Base-by-base conservation (phyloP, 2,797 vertebrate genomes). In the Emys orbicularis region DNA sequence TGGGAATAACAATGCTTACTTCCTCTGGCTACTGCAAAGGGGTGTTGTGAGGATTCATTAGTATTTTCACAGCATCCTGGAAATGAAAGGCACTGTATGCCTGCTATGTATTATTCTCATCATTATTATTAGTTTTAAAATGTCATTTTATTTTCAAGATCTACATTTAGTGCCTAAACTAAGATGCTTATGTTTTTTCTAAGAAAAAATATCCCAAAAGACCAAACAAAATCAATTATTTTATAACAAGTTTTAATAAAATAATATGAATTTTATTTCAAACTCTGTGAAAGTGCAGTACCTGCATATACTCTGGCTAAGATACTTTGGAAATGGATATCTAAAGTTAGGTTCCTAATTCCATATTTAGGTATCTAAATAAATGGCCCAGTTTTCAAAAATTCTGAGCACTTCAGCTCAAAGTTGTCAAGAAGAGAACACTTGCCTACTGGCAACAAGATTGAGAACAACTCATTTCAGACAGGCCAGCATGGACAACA, bases 11-110 rank as follows among this genome's bases (percentile, higher is more conserved):
- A 2, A 1, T 37, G 6, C 90, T 61, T 61, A 61, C n/a, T 72
- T 41, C n/a, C n/a, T 72, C 65, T 92, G 41, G 10, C 91, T 53
- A 86, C 95, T 90, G 91, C 68, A 76, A 52, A 0, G 10, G 80
- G 83, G 76, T 47, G 7, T 88, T 93, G 29, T 49, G 56, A 91
- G 34, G 27, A 77, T 91, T 93, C 88, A 90, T 91, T 59, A 90
- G 74, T 84, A 29, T 49, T 90, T 95, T 53, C 83, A 50, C 87
- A 92, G 90, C 1, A 18, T 68, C 95, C 76, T 95, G 85, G 79
- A 84, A 83, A 89, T 13, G 44, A 54, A 76, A 53, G 90, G 76
- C 5, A 0, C 92, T 44, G 53, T 8, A 0, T 12, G 21, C 37
- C 4, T 41, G 37, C 68, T 25, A 41, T 41, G 3, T 72, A 41